phyloP scores from a whole-genome alignment of 2,113 vertebrate species.

The Pituophis catenifer region DNA sequence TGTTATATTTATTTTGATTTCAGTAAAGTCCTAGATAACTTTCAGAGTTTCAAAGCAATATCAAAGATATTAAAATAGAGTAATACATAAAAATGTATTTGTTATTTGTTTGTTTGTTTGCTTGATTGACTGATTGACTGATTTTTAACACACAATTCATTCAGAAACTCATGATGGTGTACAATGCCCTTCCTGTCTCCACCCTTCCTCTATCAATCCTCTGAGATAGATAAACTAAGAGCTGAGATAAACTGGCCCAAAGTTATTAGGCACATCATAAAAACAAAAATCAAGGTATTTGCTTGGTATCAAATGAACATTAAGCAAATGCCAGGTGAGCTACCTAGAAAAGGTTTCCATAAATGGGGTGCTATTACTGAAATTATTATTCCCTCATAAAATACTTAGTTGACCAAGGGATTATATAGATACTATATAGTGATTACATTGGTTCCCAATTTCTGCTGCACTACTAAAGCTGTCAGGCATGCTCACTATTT shows the following conservation, averaged over 20 bases:
- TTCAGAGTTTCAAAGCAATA: neutral
- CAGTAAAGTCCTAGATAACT: neutral
- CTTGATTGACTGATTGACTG: neutral
- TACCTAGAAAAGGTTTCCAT: neutral
- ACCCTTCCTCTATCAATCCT: neutral
- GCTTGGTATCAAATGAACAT: neutral
- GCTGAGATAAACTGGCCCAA: neutral
- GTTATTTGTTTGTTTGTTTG: neutral
- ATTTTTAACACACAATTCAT: neutral
- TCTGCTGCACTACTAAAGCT: neutral
- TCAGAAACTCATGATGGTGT: neutral
- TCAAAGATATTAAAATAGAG: neutral
- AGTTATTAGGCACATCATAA: neutral
- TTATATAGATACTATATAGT: neutral
- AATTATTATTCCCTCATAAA: neutral
- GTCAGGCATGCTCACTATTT: too few species aligned
- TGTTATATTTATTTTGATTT: neutral
- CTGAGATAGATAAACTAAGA: neutral
- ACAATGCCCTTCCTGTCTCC: neutral
- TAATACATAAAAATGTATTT: neutral
- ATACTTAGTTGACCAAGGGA: neutral
- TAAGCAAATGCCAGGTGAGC: neutral
- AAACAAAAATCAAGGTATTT: neutral
- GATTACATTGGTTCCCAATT: neutral
- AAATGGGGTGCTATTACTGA: neutral